These are phyloP conservation scores for Drosophila parthenogenetica DNA, from an alignment of 2,888 invertebrate species.

Conservation along the genomic window DNA sequence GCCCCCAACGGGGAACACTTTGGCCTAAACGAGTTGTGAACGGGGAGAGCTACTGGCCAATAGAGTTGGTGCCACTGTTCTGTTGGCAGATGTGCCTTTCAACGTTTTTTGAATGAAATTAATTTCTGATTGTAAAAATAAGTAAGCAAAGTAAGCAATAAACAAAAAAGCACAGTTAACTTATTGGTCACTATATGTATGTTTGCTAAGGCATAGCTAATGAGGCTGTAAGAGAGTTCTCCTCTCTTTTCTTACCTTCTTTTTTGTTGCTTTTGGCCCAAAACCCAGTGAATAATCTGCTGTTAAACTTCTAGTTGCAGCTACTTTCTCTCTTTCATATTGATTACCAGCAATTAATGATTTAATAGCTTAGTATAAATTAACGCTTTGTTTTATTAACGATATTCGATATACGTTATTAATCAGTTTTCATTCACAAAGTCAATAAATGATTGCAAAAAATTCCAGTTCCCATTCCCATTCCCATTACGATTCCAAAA, in stretches of 20 bases:
- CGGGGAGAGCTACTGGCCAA: conserved; percentile 29
- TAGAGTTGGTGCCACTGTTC: conserved; percentile 12
- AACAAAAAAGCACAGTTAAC: conserved; percentile 56
- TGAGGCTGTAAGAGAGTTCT: conserved; percentile 19
- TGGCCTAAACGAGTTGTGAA: conserved; percentile 58
- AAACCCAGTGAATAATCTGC: background rate
- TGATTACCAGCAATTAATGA: conserved; percentile 8
- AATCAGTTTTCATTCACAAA: conserved; percentile 14
- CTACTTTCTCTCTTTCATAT: conserved; percentile 20
- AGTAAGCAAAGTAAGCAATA: conserved; percentile 53
- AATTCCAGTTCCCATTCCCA: conserved; percentile 10
- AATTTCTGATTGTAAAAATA: conserved; percentile 70
- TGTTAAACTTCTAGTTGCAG: conserved; percentile 4
- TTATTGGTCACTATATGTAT: conserved; percentile 20
- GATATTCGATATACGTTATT: conserved; percentile 3
- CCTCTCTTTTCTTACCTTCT: background rate
- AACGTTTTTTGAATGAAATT: conserved; percentile 74
- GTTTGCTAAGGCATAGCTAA: conserved; percentile 28
- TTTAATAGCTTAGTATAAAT: background rate
- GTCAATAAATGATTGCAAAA: conserved; percentile 2
- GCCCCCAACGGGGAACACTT: conserved; percentile 2
- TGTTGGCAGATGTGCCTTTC: conserved; percentile 57
- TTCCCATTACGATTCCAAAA: conserved; percentile 4
- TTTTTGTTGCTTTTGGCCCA: too few species aligned
- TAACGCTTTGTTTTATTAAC: conserved; percentile 1